These are phyloP conservation scores for Columba livia DNA, from an alignment of 2,113 vertebrate species.

Conservation along the genomic window DNA sequence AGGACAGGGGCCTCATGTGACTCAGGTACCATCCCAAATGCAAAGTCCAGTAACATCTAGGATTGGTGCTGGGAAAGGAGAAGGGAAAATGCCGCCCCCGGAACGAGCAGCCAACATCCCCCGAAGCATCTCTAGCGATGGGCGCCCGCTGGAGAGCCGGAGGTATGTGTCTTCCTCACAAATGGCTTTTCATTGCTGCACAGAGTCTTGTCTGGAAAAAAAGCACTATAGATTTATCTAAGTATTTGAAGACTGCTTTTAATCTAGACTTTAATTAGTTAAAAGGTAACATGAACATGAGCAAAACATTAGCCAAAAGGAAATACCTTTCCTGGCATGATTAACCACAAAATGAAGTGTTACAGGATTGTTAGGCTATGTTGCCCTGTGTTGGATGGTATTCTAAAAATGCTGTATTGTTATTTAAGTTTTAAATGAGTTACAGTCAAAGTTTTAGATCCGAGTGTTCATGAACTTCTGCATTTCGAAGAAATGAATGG, in stretches of 20 bases:
- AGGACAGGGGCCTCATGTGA: slow-evolving; percentile 82
- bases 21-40: slow-evolving; percentile 86
- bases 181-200: not conserved
- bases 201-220: not conserved
- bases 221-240: not conserved
- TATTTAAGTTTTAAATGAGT: not conserved
- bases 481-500: not conserved
- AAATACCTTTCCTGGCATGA: not conserved
- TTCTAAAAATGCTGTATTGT: not conserved
- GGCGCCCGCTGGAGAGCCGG: slow-evolving; percentile 86
- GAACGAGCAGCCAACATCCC: slow-evolving; percentile 88
- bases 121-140: slow-evolving; percentile 93
- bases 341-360: not conserved
- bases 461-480: not conserved
- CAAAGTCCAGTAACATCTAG: slow-evolving; percentile 78
- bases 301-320: not conserved
- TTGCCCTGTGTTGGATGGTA: not conserved
- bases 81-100: slow-evolving; percentile 80
- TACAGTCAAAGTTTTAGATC: not conserved
- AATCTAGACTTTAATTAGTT: not conserved
- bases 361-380: not conserved
- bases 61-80: slow-evolving; percentile 75
- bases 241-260: not conserved
- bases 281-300: not conserved
- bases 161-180: slow-evolving; percentile 68